Conservation (phyloP, 2,797 vertebrate genomes). For the Phoebastria nigripes region DNA sequence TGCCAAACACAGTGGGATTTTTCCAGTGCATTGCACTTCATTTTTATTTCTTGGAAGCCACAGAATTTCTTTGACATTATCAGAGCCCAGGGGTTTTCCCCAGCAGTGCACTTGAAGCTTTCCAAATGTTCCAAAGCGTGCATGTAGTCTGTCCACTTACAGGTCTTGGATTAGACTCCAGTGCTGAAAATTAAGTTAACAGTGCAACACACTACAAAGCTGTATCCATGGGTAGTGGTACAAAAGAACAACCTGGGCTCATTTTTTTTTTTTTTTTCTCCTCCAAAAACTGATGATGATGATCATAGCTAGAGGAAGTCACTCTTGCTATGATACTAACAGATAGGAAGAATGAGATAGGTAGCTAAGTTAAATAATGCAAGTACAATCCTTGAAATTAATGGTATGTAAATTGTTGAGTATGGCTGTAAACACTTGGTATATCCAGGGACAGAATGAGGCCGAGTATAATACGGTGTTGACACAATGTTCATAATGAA, state of each 20-base stretch:
- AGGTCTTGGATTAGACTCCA: background rate
- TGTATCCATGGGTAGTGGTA: background rate
- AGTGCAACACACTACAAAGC: background rate
- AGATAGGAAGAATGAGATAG: background rate
- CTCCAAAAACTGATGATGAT: background rate
- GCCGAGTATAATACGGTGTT: background rate
- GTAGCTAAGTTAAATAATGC: background rate
- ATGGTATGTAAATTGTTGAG: background rate
- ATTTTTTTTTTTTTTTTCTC: background rate
- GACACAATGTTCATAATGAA: background rate
- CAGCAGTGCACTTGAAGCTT: background rate
- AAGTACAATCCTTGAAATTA: background rate
- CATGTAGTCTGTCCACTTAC: background rate
- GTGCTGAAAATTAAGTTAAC: background rate
- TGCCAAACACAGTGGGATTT: background rate
- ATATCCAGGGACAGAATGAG: background rate
- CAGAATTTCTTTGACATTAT: background rate
- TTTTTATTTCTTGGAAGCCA: background rate
- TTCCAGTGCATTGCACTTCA: background rate
- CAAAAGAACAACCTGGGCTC: background rate
- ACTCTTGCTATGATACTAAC: background rate
- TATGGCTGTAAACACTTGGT: background rate
- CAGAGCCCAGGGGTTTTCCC: background rate
- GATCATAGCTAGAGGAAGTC: background rate
- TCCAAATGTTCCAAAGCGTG: background rate